Evolutionary conservation across 1,140 invertebrate genomes (phyloP).

Genomic region (Sarcophaga peregrina): DNA sequence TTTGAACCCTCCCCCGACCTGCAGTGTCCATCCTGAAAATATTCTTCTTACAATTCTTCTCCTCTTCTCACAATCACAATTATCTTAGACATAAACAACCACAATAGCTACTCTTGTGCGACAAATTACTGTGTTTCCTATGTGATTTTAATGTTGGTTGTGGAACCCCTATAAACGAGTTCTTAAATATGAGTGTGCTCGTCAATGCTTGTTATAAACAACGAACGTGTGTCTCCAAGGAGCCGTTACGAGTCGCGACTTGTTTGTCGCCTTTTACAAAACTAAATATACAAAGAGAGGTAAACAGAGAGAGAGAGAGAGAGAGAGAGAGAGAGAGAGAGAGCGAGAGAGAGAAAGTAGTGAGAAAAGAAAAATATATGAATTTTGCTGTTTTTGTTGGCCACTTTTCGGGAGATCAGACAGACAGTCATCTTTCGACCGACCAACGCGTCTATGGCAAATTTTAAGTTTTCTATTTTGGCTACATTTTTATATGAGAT

Average conservation of each 20-base stretch:
- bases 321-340: background rate
- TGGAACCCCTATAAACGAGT: constrained; percentile 18
- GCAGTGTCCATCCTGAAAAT: too few species aligned
- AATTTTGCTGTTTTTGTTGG: background rate
- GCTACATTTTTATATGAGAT: background rate
- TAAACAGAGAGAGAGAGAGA: background rate
- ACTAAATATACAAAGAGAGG: background rate
- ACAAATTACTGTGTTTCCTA: constrained; percentile 33
- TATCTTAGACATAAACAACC: constrained; percentile 30
- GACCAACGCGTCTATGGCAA: background rate
- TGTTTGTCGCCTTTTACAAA: constrained; percentile 16
- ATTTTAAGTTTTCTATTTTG: background rate
- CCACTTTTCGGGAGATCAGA: background rate
- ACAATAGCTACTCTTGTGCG: constrained; percentile 35
- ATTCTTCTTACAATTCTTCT: background rate
- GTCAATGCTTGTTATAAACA: constrained; percentile 21
- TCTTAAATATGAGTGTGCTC: background rate
- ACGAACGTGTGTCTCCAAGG: constrained; percentile 37
- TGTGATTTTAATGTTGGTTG: constrained; percentile 6
- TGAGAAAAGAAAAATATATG: background rate
- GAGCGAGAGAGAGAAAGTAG: background rate
- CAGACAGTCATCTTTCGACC: constrained; percentile 21
- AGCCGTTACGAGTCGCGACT: constrained; percentile 35
- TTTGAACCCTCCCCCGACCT: too few species aligned
- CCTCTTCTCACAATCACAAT: constrained; percentile 10